Evolutionary conservation across 92 coral and sea anemone species (phyloP), one percentile per base, ranked within the genome.

Genomic region (Scolanthus callimorphus): DNA sequence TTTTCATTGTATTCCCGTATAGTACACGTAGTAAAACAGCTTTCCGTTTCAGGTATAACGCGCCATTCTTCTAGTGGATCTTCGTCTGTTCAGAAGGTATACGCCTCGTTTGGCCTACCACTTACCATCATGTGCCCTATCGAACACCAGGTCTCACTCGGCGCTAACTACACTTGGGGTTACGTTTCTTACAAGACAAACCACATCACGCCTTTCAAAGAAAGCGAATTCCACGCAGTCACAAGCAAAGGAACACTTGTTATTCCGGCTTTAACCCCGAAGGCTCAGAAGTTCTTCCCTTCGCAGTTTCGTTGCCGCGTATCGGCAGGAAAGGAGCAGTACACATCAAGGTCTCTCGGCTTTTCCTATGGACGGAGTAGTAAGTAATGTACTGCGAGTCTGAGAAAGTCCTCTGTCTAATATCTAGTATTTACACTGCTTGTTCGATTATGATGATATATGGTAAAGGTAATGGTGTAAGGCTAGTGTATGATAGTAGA

Each of bases 81-180:
- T 11, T 2, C n/a, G n/a, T n/a, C n/a, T n/a, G n/a, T n/a, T 26
- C 17, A 4, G 12, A 54, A 41, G 30, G 0, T 66, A 9, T 34
- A 25, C 9, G 57, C 25, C 44, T 26, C 27, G 25, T 34, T 1
- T n/a, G 38, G 61, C 44, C 52, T 12, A 0, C 51, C 55, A 10
- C 31, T 44, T 43, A 27, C 24, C 2, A 20, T 67, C 11, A 0
- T 10, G 3, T 39, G 63, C 50, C 63, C 73, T 17, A 8, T n/a
- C n/a, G 1, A 2, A 1, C 73, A 67, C 31, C 20, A 39, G 17
- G 73, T 44, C 0, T 45, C 19, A 20, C 30, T 38, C 4, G 63
- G 63, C 27, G 73, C 63, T 20, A 55, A 54, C 28, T 67, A 67
- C 46, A 20, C 73, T 1, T 67, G 73, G 73, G 63, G 48, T 10